Evolutionary conservation across 2,797 vertebrate species (phyloP).

Genomic region (Crenichthys baileyi): DNA sequence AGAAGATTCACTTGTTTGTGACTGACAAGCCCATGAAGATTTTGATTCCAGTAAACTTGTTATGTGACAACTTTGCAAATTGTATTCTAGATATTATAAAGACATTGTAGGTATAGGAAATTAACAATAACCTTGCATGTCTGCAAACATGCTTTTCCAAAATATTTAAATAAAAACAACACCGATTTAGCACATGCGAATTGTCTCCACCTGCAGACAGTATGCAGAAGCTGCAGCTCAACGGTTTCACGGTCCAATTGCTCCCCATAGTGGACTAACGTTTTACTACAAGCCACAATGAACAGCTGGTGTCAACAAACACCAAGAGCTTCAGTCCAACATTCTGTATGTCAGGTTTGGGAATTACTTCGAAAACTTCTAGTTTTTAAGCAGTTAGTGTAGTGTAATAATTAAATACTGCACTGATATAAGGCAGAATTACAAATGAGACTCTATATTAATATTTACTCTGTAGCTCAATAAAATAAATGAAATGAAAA

Average conservation of each 20-base stretch:
- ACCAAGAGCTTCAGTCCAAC: neutral
- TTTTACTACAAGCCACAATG: conserved; percentile 14
- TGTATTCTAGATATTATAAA: neutral
- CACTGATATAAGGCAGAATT: neutral
- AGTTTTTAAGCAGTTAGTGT: neutral
- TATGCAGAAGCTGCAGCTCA: neutral
- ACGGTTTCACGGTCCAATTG: conserved; percentile 42
- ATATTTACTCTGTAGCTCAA: neutral
- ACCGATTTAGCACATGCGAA: conserved; percentile 15
- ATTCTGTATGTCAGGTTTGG: neutral
- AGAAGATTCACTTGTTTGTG: neutral
- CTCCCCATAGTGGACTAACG: conserved; percentile 55
- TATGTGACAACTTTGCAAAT: conserved; percentile 7
- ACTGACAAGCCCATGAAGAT: neutral
- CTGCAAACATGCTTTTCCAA: neutral
- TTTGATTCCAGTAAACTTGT: neutral
- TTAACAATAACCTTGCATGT: conserved; percentile 7
- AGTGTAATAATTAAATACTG: neutral
- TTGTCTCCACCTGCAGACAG: conserved; percentile 63
- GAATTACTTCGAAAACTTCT: neutral
- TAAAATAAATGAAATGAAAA: too few relatives aligned
- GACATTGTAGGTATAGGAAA: neutral
- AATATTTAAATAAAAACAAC: conserved; percentile 19
- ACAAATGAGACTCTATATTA: neutral
- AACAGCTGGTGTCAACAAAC: neutral